Evolutionary conservation across 2,113 vertebrate genomes (phyloP).

Genomic region (Chionodraco myersi): DNA sequence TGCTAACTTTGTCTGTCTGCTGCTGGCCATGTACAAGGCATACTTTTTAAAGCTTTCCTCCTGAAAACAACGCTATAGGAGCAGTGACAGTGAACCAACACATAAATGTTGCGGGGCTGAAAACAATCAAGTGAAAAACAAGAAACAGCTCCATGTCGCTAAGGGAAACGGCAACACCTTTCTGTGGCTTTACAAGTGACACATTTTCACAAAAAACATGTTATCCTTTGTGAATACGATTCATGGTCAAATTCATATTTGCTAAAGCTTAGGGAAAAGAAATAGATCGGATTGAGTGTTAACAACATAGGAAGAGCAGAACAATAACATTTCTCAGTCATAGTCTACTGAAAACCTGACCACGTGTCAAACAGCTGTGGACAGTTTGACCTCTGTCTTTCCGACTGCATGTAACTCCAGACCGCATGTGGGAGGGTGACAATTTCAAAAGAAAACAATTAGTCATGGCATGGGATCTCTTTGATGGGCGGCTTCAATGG

Average conservation of each 20-base stretch:
- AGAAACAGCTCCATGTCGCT: background rate
- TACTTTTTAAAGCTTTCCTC: too few relatives aligned
- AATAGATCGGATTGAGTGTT: background rate
- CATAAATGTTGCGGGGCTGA: background rate
- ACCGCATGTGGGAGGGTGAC: conserved; percentile 8
- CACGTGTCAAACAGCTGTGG: conserved; percentile 49
- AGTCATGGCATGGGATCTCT: conserved; percentile 39
- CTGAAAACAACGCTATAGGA: background rate
- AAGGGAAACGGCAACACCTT: too few relatives aligned
- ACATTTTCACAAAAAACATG: too few relatives aligned
- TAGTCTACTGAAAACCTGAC: background rate
- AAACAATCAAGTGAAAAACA: background rate
- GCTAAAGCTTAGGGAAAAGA: background rate
- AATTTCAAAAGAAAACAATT: conserved; percentile 52
- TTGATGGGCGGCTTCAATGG: conserved; percentile 19
- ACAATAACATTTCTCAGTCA: background rate
- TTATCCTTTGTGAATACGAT: background rate
- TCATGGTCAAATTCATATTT: background rate
- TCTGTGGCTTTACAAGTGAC: background rate
- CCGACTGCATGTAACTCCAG: conserved; percentile 31
- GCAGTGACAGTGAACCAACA: background rate
- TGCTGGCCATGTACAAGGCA: background rate
- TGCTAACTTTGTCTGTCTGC: background rate
- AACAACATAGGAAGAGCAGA: background rate
- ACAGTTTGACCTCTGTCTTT: conserved; percentile 22